Evolutionary conservation across 2,888 invertebrate genomes (phyloP).

Genomic region (Parnassius apollo): DNA sequence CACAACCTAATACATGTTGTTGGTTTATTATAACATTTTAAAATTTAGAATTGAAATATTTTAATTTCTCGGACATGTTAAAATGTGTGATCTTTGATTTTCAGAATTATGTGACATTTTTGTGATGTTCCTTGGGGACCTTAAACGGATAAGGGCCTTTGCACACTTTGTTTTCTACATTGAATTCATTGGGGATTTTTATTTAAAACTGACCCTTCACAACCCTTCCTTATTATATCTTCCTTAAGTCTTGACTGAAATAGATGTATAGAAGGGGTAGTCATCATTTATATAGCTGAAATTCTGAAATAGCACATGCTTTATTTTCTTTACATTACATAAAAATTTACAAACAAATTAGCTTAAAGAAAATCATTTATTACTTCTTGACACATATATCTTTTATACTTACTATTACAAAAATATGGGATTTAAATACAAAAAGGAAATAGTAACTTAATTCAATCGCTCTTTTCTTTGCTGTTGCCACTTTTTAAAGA

Average conservation of each 20-base stretch:
- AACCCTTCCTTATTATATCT: constrained; percentile 13
- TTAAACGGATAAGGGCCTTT: constrained; percentile 8
- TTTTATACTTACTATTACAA: constrained; percentile 1
- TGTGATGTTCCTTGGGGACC: constrained; percentile 2
- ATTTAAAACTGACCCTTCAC: constrained; percentile 4
- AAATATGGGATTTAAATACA: constrained; percentile 3
- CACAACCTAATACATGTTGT: too few species aligned
- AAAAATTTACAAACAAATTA: constrained; percentile 14
- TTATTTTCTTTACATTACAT: constrained; percentile 13
- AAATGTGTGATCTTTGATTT: constrained; percentile 17
- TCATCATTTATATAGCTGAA: constrained; percentile 20
- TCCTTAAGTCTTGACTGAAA: constrained; percentile 6
- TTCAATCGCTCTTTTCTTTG: constrained; percentile 4
- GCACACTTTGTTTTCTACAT: constrained; percentile 1
- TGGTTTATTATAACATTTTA: too few species aligned
- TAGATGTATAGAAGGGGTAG: constrained; percentile 24
- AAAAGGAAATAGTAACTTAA: constrained; percentile 1
- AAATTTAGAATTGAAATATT: not conserved
- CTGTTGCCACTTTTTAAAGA: constrained; percentile 19
- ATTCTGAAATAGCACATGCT: constrained; percentile 22
- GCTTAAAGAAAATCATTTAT: constrained; percentile 8
- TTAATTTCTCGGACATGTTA: not conserved
- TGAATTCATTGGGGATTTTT: constrained; percentile 7
- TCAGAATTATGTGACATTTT: constrained; percentile 1
- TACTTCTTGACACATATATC: constrained; percentile 7